Conservation (phyloP, 2,113 vertebrate genomes). For the Ariopsis seemanni region DNA sequence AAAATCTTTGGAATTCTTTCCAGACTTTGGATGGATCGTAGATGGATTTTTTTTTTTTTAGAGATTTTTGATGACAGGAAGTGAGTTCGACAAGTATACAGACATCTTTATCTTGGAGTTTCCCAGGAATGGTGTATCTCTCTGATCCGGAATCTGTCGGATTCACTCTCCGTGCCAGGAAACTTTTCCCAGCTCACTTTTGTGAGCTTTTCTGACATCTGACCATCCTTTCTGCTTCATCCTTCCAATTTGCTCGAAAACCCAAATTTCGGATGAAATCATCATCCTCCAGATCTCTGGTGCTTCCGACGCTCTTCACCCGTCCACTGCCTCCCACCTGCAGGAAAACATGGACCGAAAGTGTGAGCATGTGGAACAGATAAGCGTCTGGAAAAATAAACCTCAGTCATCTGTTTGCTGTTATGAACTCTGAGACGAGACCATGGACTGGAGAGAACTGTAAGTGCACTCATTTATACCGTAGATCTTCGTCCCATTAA, state of each 20-base stretch:
- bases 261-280: slow-evolving; percentile 38
- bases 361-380: slow-evolving; percentile 36
- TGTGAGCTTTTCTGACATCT: neutral
- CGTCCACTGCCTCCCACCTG: slow-evolving; percentile 8
- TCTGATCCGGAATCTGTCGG: neutral
- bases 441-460: slow-evolving; percentile 72
- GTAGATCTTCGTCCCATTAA: neutral
- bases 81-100: neutral
- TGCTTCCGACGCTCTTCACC: neutral
- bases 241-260: neutral
- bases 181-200: slow-evolving; percentile 36
- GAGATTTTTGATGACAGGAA: neutral
- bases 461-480: slow-evolving; percentile 57
- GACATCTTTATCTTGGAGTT: neutral
- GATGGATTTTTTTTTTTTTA: neutral
- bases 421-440: slow-evolving; percentile 55
- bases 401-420: slow-evolving; percentile 44
- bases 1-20: neutral
- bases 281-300: slow-evolving; percentile 3
- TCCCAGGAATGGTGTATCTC: neutral
- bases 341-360: slow-evolving; percentile 34
- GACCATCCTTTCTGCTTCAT: neutral
- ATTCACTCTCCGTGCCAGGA: neutral
- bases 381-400: slow-evolving; percentile 26
- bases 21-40: neutral